Evolutionary conservation across 2,797 vertebrate genomes (phyloP).

Genomic region (Aplochiton taeniatus): DNA sequence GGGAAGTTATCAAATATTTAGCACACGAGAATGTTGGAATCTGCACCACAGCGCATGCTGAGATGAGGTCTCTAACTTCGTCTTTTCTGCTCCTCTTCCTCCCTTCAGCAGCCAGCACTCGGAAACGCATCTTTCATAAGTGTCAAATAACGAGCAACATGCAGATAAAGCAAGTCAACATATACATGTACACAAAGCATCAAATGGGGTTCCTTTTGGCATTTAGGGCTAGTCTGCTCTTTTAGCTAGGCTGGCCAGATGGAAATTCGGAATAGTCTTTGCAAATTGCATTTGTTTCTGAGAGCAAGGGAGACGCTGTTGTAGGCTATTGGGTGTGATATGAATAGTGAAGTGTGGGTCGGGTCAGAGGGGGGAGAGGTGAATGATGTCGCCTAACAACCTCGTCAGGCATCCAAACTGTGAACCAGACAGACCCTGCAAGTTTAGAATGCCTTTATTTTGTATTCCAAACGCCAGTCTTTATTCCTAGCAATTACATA

Average conservation of each 20-base stretch:
- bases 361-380: background rate
- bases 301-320: background rate
- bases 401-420: background rate
- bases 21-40: background rate
- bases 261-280: background rate
- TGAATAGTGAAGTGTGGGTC: background rate
- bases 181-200: background rate
- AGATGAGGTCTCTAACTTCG: conserved; percentile 5
- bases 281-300: conserved; percentile 1
- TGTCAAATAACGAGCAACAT: conserved; percentile 1
- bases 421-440: too few relatives aligned
- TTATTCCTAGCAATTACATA: too few relatives aligned
- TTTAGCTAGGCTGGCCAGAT: background rate
- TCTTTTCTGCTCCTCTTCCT: background rate
- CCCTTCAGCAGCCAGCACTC: conserved; percentile 3
- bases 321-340: background rate
- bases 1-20: conserved; percentile 2
- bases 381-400: background rate
- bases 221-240: background rate
- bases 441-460: too few relatives aligned
- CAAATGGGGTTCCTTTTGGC: background rate
- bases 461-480: too few relatives aligned
- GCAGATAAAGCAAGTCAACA: conserved; percentile 1
- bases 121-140: conserved; percentile 5
- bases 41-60: background rate